phyloP scores from a whole-genome alignment of 2,113 vertebrate species.

The Panurus biarmicus region DNA sequence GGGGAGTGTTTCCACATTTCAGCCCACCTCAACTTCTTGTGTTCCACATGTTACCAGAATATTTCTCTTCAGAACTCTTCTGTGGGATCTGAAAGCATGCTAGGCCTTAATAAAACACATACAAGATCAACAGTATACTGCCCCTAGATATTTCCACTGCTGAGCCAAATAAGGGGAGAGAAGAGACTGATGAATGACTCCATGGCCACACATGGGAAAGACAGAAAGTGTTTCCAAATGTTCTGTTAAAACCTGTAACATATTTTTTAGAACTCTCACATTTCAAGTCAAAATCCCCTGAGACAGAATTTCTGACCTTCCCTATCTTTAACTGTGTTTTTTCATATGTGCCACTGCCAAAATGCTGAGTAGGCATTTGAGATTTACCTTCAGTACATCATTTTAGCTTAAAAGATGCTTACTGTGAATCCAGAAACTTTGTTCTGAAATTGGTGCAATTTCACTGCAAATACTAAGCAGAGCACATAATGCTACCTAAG shows the following conservation, averaged over 20 bases:
- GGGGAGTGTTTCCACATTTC: background rate
- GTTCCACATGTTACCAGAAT: background rate
- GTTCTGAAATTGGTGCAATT: background rate
- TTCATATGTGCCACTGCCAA: background rate
- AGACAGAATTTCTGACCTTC: slow-evolving; percentile 2
- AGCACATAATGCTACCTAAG: background rate
- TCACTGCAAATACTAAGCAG: background rate
- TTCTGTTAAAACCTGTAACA: background rate
- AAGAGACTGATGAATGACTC: background rate
- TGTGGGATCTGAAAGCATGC: background rate
- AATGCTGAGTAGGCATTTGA: background rate
- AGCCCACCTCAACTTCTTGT: background rate
- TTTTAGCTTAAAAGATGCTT: background rate
- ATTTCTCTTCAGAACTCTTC: background rate
- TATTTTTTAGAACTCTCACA: background rate
- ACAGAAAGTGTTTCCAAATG: slow-evolving; percentile 34
- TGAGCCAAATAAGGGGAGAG: background rate
- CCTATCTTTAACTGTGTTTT: background rate
- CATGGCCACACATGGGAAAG: background rate
- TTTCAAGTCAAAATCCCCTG: slow-evolving; percentile 14
- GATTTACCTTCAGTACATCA: background rate
- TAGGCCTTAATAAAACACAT: background rate
- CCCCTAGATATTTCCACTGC: background rate
- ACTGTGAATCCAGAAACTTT: background rate
- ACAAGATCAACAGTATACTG: background rate